Percentiles rank a stretch among this genome's conserved stretches.
These are phyloP conservation scores for Poeciliopsis infans DNA, from an alignment of 2,797 vertebrate species.

Conservation along the genomic window DNA sequence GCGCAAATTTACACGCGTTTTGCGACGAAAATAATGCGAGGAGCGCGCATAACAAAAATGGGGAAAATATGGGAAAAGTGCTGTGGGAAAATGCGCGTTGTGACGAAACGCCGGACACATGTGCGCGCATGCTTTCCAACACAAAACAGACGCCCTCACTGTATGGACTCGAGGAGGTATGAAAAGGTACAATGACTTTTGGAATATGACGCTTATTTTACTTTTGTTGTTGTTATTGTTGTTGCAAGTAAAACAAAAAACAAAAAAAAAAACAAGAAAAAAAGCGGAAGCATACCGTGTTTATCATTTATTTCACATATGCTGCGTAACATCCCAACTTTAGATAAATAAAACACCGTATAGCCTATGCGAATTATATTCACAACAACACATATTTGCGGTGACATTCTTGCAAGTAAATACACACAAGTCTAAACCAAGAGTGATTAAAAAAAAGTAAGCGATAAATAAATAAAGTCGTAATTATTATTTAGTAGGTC, in stretches of 20 bases:
- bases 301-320: neutral
- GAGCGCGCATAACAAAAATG: neutral
- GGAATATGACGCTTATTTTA: neutral
- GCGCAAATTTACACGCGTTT: conserved; percentile 9
- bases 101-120: conserved; percentile 45
- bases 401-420: neutral
- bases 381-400: neutral
- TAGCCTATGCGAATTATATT: neutral
- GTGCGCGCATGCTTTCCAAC: conserved; percentile 28
- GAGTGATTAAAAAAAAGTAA: neutral
- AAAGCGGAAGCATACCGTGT: neutral
- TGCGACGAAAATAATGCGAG: neutral
- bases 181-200: conserved; percentile 27
- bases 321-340: neutral
- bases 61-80: neutral
- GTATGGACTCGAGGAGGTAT: conserved; percentile 14
- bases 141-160: conserved; percentile 33
- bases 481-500: neutral
- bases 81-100: conserved; percentile 22
- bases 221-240: too few species aligned
- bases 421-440: neutral
- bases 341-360: neutral
- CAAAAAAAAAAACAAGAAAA: too few species aligned
- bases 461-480: neutral
- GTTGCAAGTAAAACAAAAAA: neutral